phyloP scores from a whole-genome alignment of 2,797 vertebrate genomes.

The Helicolenus hilgendorfi region DNA sequence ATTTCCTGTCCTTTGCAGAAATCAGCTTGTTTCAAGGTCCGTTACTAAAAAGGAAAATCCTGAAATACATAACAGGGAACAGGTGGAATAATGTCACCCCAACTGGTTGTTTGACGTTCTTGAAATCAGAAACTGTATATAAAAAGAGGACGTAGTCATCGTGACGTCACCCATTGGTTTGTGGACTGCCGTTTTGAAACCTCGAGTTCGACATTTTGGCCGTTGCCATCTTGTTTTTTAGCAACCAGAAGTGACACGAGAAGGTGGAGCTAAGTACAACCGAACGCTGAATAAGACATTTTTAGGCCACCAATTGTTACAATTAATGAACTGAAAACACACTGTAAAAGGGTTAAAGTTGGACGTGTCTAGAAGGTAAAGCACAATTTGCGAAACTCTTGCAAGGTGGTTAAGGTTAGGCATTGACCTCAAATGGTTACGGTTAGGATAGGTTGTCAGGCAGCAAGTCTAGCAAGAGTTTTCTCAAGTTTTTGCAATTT shows the following conservation, averaged over 20 bases:
- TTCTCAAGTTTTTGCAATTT: neutral
- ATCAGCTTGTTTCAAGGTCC: neutral
- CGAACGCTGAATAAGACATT: too few species aligned
- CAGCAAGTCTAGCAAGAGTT: neutral
- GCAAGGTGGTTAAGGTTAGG: neutral
- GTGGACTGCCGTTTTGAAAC: fast-evolving
- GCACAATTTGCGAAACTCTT: neutral
- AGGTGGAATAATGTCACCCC: neutral
- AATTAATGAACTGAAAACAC: too few species aligned
- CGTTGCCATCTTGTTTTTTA: too few species aligned
- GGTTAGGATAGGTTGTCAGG: fast-evolving
- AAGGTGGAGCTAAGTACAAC: too few species aligned
- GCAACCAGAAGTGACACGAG: fast-evolving
- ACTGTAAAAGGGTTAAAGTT: too few species aligned
- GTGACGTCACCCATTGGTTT: too few species aligned
- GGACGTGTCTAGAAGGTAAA: too few species aligned
- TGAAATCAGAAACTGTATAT: neutral
- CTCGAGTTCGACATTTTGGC: too few species aligned
- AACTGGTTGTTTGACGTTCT: neutral
- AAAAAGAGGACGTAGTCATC: too few species aligned
- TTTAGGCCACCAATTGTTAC: too few species aligned
- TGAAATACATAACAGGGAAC: neutral
- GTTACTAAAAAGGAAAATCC: neutral
- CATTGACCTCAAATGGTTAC: neutral
- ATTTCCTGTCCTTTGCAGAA: neutral